Percentiles rank a stretch among this genome's conserved stretches.
phyloP scores from a whole-genome alignment of 2,797 vertebrate genomes.

The Notolabrus celidotus region DNA sequence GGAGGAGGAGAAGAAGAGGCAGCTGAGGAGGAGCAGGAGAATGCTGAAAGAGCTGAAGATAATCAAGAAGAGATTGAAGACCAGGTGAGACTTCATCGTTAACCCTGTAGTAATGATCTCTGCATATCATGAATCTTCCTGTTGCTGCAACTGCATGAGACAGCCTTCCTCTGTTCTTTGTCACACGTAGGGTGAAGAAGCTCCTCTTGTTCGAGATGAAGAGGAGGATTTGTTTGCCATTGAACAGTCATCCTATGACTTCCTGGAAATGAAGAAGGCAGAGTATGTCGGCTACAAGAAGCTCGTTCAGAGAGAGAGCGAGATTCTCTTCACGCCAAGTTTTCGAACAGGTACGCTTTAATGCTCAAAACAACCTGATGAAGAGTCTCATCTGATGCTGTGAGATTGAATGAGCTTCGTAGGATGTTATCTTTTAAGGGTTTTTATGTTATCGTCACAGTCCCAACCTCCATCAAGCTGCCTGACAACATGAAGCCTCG shows the following conservation, averaged over 20 bases:
- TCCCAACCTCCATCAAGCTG: slow-evolving; percentile 89
- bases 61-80: slow-evolving; percentile 76
- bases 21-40: slow-evolving; percentile 72
- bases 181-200: slow-evolving; percentile 86
- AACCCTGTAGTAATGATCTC: background rate
- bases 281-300: slow-evolving; percentile 85
- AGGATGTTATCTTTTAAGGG: background rate
- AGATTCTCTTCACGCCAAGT: slow-evolving; percentile 92
- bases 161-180: background rate
- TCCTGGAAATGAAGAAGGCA: slow-evolving; percentile 86
- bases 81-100: slow-evolving; percentile 62
- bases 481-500: slow-evolving; percentile 91
- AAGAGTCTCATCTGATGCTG: background rate
- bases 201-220: slow-evolving; percentile 76
- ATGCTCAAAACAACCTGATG: background rate
- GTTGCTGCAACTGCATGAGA: background rate
- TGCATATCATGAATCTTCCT: background rate
- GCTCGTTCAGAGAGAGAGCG: slow-evolving; percentile 82
- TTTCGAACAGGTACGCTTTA: slow-evolving; percentile 82
- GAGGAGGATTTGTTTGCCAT: slow-evolving; percentile 86
- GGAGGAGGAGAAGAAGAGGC: slow-evolving; percentile 68
- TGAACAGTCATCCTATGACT: slow-evolving; percentile 83
- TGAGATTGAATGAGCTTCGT: background rate
- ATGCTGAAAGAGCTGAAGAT: slow-evolving; percentile 64
- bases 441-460: slow-evolving; percentile 70